phyloP scores from a whole-genome alignment of 2,113 vertebrate species.

The Pelmatolapia mariae region DNA sequence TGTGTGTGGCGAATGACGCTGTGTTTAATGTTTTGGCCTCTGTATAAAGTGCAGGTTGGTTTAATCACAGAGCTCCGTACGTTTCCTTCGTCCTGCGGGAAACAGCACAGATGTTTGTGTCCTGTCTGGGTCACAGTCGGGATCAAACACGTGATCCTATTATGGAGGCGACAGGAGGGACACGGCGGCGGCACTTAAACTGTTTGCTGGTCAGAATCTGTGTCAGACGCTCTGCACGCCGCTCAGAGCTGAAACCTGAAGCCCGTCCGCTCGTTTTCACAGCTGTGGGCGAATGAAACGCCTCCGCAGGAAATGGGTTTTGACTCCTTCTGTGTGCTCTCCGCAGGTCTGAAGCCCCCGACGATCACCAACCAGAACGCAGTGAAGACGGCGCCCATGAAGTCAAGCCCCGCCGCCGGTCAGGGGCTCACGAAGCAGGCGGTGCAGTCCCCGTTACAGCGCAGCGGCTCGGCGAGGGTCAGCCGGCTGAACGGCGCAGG shows the following conservation, averaged over 20 bases:
- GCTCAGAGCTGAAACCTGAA: not conserved
- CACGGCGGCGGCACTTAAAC: not conserved
- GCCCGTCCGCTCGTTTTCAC: not conserved
- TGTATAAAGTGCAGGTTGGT: not conserved
- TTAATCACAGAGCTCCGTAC: not conserved
- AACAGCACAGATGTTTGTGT: not conserved
- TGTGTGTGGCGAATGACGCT: not conserved
- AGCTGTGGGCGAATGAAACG: not conserved
- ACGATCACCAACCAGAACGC: not conserved
- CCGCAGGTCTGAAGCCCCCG: constrained; percentile 40
- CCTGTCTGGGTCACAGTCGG: not conserved
- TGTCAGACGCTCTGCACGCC: not conserved
- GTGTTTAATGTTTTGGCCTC: not conserved
- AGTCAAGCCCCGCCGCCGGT: not conserved
- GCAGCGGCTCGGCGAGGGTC: constrained; percentile 31
- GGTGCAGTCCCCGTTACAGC: constrained; percentile 29
- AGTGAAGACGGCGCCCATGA: not conserved
- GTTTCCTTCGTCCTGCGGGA: not conserved
- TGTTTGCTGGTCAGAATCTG: not conserved
- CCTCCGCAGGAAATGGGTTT: not conserved
- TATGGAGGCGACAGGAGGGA: not conserved
- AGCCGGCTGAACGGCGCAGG: constrained; percentile 16
- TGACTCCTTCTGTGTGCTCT: not conserved
- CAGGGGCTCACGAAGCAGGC: not conserved
- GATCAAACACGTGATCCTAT: not conserved